Conservation (phyloP, 2,113 vertebrate species). For the Amphiprion percula region DNA sequence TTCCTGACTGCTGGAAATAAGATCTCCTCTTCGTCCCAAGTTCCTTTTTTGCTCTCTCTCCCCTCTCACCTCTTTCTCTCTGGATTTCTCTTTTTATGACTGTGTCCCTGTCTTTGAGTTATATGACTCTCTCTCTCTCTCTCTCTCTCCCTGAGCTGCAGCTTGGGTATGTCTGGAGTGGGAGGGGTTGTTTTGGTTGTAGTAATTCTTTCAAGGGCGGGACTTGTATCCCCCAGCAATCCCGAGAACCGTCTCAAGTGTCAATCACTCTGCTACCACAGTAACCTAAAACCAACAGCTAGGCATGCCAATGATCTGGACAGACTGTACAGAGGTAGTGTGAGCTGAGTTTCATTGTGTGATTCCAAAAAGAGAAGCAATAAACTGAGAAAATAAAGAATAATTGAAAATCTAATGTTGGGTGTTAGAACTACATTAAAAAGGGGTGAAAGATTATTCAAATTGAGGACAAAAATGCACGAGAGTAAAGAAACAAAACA, state of each 20-base stretch:
- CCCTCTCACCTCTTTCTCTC: constrained; percentile 14
- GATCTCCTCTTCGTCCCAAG: constrained; percentile 33
- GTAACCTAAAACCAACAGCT: constrained; percentile 62
- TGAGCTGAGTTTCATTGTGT: not conserved
- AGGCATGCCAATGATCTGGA: constrained; percentile 18
- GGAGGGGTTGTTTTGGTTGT: constrained; percentile 74
- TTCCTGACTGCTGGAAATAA: constrained; percentile 50
- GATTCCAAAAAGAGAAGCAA: not conserved
- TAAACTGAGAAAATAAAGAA: not conserved
- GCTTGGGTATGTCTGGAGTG: constrained; percentile 49
- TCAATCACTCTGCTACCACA: constrained; percentile 59
- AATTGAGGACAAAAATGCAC: constrained; percentile 1
- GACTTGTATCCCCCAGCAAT: constrained; percentile 60
- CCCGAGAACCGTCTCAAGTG: constrained; percentile 51
- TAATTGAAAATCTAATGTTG: too few species aligned
- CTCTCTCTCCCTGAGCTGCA: constrained; percentile 39
- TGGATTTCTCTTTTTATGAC: constrained; percentile 16
- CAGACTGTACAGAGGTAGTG: not conserved
- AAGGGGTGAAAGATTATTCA: not conserved
- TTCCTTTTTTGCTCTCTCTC: not conserved
- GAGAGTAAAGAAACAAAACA: not conserved
- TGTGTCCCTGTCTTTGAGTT: constrained; percentile 40
- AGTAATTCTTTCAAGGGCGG: constrained; percentile 75
- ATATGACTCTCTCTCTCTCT: constrained; percentile 28
- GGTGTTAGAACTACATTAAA: not conserved